These are phyloP conservation scores for Halocaridina rubra DNA, from an alignment of 2,888 invertebrate species.

Conservation along the genomic window DNA sequence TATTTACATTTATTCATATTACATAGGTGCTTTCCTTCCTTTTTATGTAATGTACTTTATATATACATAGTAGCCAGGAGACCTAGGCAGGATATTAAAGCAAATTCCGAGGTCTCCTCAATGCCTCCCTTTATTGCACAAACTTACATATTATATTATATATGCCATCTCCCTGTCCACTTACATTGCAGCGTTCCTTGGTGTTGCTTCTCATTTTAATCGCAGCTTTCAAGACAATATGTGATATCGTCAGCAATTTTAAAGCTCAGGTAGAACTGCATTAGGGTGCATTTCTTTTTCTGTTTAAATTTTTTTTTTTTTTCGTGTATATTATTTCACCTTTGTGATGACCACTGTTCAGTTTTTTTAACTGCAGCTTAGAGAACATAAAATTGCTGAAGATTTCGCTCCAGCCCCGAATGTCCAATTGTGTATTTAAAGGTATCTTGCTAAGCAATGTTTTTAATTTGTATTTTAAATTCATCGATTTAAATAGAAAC, in stretches of 20 bases:
- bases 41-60: neutral
- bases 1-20: neutral
- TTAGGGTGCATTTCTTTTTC: neutral
- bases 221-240: constrained; percentile 58
- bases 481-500: constrained; percentile 53
- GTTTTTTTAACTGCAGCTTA: neutral
- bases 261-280: neutral
- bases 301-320: neutral
- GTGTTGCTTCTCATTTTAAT: constrained; percentile 57
- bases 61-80: neutral
- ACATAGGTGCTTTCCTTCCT: neutral
- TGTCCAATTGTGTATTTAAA: constrained; percentile 48
- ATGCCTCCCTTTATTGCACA: constrained; percentile 30
- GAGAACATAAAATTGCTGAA: constrained; percentile 43
- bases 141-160: too few relatives aligned
- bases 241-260: constrained; percentile 48
- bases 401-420: constrained; percentile 38
- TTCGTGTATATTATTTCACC: neutral
- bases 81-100: neutral
- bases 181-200: constrained; percentile 55
- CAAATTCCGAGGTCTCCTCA: neutral
- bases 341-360: too few relatives aligned
- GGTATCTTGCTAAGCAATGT: constrained; percentile 52
- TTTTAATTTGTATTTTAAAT: constrained; percentile 55
- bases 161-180: constrained; percentile 53